Conservation (phyloP, 2,797 vertebrate species). For the Catharus ustulatus region DNA sequence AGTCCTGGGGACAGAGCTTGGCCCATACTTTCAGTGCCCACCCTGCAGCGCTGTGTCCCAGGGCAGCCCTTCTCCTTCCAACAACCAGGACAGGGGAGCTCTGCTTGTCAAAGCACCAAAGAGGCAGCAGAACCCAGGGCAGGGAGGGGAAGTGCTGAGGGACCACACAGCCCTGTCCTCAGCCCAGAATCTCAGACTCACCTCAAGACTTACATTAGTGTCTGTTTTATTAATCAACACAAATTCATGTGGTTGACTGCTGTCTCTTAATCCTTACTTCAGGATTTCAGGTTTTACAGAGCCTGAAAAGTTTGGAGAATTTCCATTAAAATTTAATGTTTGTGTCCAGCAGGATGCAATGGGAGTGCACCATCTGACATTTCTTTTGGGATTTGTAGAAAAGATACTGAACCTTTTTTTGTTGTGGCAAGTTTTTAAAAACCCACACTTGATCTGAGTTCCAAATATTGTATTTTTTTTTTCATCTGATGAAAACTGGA, state of each 20-base stretch:
- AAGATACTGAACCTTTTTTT: neutral
- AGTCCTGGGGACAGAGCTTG: neutral
- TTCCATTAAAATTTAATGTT: neutral
- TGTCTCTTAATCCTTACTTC: neutral
- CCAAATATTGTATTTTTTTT: neutral
- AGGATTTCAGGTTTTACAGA: neutral
- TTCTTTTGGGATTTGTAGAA: neutral
- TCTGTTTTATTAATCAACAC: fast-evolving
- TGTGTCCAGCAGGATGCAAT: neutral
- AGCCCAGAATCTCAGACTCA: neutral
- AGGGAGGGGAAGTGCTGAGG: neutral
- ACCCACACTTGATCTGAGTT: neutral
- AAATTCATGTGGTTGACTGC: neutral
- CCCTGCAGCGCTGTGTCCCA: no score
- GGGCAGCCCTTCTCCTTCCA: neutral
- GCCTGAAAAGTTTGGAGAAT: neutral
- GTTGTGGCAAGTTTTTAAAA: neutral
- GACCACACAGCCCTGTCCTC: neutral
- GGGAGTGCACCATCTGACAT: neutral
- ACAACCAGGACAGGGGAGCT: neutral
- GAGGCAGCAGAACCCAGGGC: neutral
- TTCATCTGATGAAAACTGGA: neutral
- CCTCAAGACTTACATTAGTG: neutral
- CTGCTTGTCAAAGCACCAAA: neutral
- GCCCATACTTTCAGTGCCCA: fast-evolving